Conservation (phyloP, 2,797 vertebrate species). For the Carapus acus region DNA sequence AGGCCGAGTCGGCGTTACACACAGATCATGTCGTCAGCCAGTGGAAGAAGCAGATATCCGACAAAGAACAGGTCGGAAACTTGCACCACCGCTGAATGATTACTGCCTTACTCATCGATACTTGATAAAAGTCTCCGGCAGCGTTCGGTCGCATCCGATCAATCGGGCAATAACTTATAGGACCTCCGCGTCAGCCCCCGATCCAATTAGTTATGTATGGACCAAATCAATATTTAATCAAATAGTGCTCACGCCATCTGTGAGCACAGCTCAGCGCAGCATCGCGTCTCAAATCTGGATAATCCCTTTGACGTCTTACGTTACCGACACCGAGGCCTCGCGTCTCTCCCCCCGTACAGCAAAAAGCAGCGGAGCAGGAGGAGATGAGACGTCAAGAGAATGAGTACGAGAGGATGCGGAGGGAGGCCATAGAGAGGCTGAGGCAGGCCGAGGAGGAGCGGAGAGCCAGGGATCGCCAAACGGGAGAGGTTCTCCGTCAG, state of each 20-base stretch:
- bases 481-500: slow-evolving; percentile 65
- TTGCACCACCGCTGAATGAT: background rate
- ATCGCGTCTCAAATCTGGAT: slow-evolving; percentile 31
- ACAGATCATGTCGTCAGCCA: slow-evolving; percentile 75
- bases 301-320: slow-evolving; percentile 20
- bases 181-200: slow-evolving; percentile 16
- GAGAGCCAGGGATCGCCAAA: slow-evolving; percentile 63
- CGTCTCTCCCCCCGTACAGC: slow-evolving; percentile 61
- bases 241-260: slow-evolving; percentile 31
- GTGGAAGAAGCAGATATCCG: slow-evolving; percentile 78
- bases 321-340: slow-evolving; percentile 45
- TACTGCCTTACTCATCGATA: background rate
- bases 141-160: background rate
- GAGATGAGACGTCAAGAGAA: slow-evolving; percentile 75
- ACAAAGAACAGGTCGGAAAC: slow-evolving; percentile 75
- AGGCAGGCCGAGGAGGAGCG: slow-evolving; percentile 67
- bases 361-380: slow-evolving; percentile 62
- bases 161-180: slow-evolving; percentile 4
- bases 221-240: slow-evolving; percentile 45
- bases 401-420: slow-evolving; percentile 60
- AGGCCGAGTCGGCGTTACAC: slow-evolving; percentile 79
- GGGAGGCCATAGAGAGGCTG: slow-evolving; percentile 72
- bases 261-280: slow-evolving; percentile 59
- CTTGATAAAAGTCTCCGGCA: background rate
- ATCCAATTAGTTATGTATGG: slow-evolving; percentile 37